A percentile compares a stretch with the other conserved stretches of the same genome.
These are phyloP conservation scores for Beaufortia kweichowensis DNA, from an alignment of 2,113 vertebrate genomes.

Conservation along the genomic window DNA sequence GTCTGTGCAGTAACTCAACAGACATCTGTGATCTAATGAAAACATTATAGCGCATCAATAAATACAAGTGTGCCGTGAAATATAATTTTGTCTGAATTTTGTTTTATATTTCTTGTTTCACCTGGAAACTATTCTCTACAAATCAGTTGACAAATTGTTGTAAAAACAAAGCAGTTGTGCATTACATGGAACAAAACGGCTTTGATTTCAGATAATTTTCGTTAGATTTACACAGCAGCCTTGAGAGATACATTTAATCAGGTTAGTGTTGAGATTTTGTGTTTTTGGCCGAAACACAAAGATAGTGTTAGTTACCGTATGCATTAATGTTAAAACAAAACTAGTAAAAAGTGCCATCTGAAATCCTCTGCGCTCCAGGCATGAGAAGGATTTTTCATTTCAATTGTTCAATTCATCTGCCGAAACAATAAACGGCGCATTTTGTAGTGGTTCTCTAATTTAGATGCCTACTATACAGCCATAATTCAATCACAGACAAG, in stretches of 20 bases:
- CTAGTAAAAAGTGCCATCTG: background rate
- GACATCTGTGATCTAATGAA: background rate
- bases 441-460: constrained; percentile 14
- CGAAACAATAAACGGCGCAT: background rate
- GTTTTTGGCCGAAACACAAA: background rate
- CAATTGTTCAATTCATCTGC: background rate
- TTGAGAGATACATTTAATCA: background rate
- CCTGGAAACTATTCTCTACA: background rate
- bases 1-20: background rate
- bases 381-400: constrained; percentile 9
- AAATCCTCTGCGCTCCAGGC: background rate
- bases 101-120: background rate
- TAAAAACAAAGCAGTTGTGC: background rate
- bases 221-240: background rate
- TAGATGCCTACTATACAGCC: background rate
- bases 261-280: background rate
- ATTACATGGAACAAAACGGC: background rate
- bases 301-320: background rate
- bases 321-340: background rate
- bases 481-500: constrained; percentile 12
- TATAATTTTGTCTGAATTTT: background rate
- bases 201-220: background rate
- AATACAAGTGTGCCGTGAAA: background rate
- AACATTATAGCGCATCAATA: background rate
- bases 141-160: background rate